Conservation (phyloP, 2,113 vertebrate species). For the Cisticola juncidis region DNA sequence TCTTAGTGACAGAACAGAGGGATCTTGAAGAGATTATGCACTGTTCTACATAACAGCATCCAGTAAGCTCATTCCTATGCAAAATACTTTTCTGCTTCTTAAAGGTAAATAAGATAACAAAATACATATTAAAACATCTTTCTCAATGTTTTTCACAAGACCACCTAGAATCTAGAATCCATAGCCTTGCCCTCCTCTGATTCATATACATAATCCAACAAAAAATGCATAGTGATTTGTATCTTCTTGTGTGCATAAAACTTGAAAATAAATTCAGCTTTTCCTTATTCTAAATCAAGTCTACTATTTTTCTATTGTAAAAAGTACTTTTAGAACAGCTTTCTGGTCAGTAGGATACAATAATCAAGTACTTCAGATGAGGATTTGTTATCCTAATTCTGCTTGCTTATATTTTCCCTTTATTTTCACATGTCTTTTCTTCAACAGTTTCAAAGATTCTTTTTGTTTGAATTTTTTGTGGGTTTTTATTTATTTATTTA, state of each 20-base stretch:
- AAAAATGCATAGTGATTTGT: not conserved
- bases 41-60: not conserved
- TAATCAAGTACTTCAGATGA: not conserved
- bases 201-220: not conserved
- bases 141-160: rapidly evolving
- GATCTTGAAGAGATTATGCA: not conserved
- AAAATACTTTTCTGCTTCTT: not conserved
- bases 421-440: not conserved
- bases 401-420: not conserved
- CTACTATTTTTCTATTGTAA: not conserved
- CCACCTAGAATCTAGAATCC: not conserved
- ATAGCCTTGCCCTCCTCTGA: rapidly evolving
- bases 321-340: not conserved
- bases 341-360: not conserved
- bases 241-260: not conserved
- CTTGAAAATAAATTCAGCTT: rapidly evolving
- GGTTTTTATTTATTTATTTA: too few relatives aligned
- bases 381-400: not conserved
- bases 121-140: not conserved
- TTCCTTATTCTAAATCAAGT: not conserved
- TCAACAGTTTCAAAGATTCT: not conserved
- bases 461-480: not conserved
- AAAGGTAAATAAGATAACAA: not conserved
- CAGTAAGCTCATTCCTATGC: not conserved
- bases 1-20: not conserved